Evolutionary conservation across 2,888 invertebrate species (phyloP).

Genomic region (Eupithecia subfuscata): DNA sequence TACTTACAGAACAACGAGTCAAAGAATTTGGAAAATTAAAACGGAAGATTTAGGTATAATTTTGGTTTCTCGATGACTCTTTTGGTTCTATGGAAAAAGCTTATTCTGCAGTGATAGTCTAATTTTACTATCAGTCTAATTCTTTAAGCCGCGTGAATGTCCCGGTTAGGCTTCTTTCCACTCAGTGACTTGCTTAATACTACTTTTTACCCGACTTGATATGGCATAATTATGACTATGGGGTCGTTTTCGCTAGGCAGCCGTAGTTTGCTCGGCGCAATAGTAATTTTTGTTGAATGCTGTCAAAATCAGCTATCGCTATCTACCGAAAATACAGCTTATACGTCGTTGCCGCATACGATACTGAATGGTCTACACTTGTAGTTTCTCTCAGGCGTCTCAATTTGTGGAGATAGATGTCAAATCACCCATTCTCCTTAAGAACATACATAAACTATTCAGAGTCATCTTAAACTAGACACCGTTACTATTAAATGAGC

Average conservation of each 20-base stretch:
- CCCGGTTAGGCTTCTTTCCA: not conserved
- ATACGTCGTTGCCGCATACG: not conserved
- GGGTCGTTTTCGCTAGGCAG: not conserved
- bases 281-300: not conserved
- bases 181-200: slow-evolving; percentile 6
- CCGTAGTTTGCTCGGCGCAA: not conserved
- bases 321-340: not conserved
- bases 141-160: not conserved
- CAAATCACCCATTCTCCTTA: slow-evolving; percentile 23
- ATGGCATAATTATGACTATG: not conserved
- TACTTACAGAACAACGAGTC: not conserved
- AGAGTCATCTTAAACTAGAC: slow-evolving; percentile 19
- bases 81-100: no score
- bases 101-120: no score
- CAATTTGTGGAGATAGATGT: slow-evolving; percentile 16
- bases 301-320: not conserved
- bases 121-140: not conserved
- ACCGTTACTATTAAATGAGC: slow-evolving; percentile 52
- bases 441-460: slow-evolving; percentile 26
- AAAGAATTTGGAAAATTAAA: no score
- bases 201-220: slow-evolving; percentile 1
- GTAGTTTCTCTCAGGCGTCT: not conserved
- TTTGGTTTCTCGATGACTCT: no score
- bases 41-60: no score
- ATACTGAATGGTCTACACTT: not conserved